Evolutionary conservation across 2,888 invertebrate genomes (phyloP).

Genomic region (Scaptomyza reducta): DNA sequence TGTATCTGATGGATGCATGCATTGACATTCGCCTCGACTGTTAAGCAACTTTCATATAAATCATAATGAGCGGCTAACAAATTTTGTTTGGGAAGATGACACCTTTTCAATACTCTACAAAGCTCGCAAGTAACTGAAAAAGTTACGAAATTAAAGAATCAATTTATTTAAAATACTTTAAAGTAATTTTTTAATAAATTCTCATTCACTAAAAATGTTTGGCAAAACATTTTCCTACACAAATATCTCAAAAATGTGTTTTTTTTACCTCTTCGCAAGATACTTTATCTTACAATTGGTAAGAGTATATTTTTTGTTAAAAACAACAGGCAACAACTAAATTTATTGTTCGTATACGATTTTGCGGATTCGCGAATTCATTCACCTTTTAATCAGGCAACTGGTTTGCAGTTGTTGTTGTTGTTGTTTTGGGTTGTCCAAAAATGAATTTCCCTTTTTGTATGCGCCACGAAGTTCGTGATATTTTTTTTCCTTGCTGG

Average conservation of each 20-base stretch:
- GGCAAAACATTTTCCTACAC: too few species aligned
- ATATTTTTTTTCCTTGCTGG: slow-evolving; percentile 21
- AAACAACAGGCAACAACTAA: slow-evolving; percentile 19
- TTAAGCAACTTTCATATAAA: slow-evolving; percentile 57
- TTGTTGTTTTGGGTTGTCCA: slow-evolving; percentile 40
- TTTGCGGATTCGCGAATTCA: slow-evolving; percentile 61
- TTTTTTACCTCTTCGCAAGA: too few species aligned
- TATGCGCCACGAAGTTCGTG: slow-evolving; percentile 71
- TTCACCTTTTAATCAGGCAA: slow-evolving; percentile 77
- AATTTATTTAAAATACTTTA: background rate
- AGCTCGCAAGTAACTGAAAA: background rate
- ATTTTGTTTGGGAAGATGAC: too few species aligned
- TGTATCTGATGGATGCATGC: slow-evolving; percentile 67
- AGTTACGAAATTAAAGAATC: background rate
- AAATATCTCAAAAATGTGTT: too few species aligned
- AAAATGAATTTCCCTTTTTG: slow-evolving; percentile 73
- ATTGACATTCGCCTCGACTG: slow-evolving; percentile 62
- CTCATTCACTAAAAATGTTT: too few species aligned
- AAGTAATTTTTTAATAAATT: too few species aligned
- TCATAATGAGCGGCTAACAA: slow-evolving; percentile 51
- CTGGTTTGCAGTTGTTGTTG: slow-evolving; percentile 49
- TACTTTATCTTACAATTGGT: background rate
- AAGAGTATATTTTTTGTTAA: slow-evolving; percentile 15
- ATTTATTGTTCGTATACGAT: slow-evolving; percentile 31
- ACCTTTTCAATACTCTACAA: slow-evolving; percentile 18